phyloP scores from a whole-genome alignment of 2,888 invertebrate species.

The Brenthis hecate region DNA sequence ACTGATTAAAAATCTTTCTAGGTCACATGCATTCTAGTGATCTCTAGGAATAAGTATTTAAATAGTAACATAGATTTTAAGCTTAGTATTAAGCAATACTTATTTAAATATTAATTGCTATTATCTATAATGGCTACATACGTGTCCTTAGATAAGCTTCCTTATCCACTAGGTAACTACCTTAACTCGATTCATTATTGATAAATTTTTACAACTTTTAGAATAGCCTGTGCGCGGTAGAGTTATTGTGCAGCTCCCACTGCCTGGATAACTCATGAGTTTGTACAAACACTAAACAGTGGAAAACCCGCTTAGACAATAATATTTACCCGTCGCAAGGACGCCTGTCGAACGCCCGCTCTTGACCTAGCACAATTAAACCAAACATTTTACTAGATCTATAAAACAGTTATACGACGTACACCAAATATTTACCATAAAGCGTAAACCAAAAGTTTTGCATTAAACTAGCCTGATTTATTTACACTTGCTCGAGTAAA shows the following conservation, averaged over 20 bases:
- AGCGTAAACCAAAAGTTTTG: conserved; percentile 82
- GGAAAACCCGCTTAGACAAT: conserved; percentile 81
- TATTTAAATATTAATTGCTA: too few species aligned
- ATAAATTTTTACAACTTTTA: too few species aligned
- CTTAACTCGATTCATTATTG: too few species aligned
- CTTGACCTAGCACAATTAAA: conserved; percentile 82
- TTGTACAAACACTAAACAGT: conserved; percentile 72
- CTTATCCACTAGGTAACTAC: too few species aligned
- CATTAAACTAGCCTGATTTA: conserved; percentile 79
- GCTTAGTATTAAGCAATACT: too few species aligned
- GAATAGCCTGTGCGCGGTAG: conserved; percentile 2
- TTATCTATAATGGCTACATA: too few species aligned
- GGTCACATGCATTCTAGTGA: too few species aligned
- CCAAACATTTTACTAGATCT: conserved; percentile 81
- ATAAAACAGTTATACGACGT: conserved; percentile 81
- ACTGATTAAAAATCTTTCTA: too few species aligned
- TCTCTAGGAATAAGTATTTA: too few species aligned
- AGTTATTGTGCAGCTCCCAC: conserved; percentile 52
- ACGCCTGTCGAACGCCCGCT: conserved; percentile 80
- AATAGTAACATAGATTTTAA: too few species aligned
- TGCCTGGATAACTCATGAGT: conserved; percentile 63
- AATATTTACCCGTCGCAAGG: conserved; percentile 81
- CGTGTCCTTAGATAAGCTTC: too few species aligned
- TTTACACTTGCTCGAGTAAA: conserved; percentile 70
- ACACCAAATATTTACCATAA: conserved; percentile 82